A percentile compares a stretch with the other conserved stretches of the same genome.
These are phyloP conservation scores for Takifugu flavidus DNA, from an alignment of 2,113 vertebrate genomes.

Conservation along the genomic window DNA sequence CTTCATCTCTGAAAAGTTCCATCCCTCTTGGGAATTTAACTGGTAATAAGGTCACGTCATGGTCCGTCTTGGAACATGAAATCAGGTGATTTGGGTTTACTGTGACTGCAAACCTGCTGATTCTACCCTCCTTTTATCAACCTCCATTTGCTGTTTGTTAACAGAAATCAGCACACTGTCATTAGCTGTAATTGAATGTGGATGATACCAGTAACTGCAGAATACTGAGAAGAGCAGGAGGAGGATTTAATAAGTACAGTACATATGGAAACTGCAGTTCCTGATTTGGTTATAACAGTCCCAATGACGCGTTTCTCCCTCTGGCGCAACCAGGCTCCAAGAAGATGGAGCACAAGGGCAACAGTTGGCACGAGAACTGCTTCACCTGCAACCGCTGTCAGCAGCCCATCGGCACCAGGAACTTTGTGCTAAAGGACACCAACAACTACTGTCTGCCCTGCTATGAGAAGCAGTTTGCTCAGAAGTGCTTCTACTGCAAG, in stretches of 20 bases:
- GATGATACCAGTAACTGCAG: too few relatives aligned
- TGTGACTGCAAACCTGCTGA: background rate
- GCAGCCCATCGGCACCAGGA: slow-evolving; percentile 93
- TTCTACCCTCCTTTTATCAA: background rate
- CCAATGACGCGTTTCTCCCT: background rate
- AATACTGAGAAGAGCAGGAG: too few relatives aligned
- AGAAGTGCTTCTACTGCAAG: slow-evolving; percentile 92
- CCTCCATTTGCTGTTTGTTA: background rate
- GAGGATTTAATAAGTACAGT: too few relatives aligned
- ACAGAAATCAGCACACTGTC: background rate
- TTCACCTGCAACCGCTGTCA: slow-evolving; percentile 90
- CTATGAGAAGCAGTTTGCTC: slow-evolving; percentile 93
- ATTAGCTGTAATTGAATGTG: too few relatives aligned
- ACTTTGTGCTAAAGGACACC: slow-evolving; percentile 89
- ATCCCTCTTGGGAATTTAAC: too few relatives aligned
- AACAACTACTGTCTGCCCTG: slow-evolving; percentile 91
- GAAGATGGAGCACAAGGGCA: slow-evolving; percentile 96
- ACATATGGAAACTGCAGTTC: background rate
- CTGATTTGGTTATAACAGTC: too few relatives aligned
- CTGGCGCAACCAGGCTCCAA: slow-evolving; percentile 80
- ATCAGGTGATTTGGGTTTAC: too few relatives aligned
- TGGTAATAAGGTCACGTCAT: too few relatives aligned
- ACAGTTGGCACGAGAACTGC: slow-evolving; percentile 96
- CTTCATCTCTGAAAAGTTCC: too few relatives aligned
- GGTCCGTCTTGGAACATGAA: too few relatives aligned